Evolutionary conservation across 2,113 vertebrate genomes (phyloP), one percentile per base, ranked within the genome.

Genomic region (Solea senegalensis): DNA sequence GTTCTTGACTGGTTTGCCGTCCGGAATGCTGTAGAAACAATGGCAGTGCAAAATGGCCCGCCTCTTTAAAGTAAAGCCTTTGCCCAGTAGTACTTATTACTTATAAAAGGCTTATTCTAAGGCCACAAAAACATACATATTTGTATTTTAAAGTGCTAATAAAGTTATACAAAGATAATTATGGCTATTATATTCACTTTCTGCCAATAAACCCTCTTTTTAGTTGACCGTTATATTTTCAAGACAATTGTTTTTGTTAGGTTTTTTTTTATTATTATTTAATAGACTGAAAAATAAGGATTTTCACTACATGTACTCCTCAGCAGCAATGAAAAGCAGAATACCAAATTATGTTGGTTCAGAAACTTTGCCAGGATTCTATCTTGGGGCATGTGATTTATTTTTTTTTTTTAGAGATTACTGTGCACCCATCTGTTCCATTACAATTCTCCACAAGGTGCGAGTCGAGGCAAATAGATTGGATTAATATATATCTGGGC

Each of bases 401-500:
- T 2, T 34, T 34, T 34, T 4, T 34, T 74, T 68, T 66, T 72
- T 69, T 70, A 6, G 49, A 44, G 78, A 87, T 86, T 73, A 76
- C 65, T 78, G 82, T 61, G 62, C 69, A 61, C 50, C 76, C 52
- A 80, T 87, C 86, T 80, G 81, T 74, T 78, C 84, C 69, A 86
- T 90, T 87, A 82, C 58, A 86, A 88, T 90, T 90, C 86, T 82
- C 74, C 79, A 62, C 84, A 84, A 92, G 89, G 86, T 91, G 86
- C 80, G 83, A 83, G 83, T 72, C 50, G 79, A 81, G 82, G 72
- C 66, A 85, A 90, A 86, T 88, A 90, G 87, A 91, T 92, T 91
- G 82, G 83, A 89, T 92, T 91, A 92, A 91, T 91, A 88, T 83
- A 89, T 91, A 92, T 89, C 79, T 83, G 74, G 70, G 82, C 79